A percentile compares a stretch with the other conserved stretches of the same genome.
These are phyloP conservation scores for Ricordea florida DNA, from an alignment of 92 coral and sea anemone genomes.

Conservation along the genomic window DNA sequence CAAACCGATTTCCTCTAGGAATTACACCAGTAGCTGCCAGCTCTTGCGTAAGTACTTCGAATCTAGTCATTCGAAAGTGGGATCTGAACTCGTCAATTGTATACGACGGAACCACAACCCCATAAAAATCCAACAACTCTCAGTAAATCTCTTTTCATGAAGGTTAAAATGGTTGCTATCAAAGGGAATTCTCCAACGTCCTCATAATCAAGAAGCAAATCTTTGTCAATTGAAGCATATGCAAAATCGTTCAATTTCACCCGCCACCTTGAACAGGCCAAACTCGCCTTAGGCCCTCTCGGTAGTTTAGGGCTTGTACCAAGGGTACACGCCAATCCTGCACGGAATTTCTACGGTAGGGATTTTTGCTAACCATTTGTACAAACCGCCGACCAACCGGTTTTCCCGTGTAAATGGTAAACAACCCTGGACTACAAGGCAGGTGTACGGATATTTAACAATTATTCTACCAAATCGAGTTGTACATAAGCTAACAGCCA, in stretches of 20 bases:
- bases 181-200: slow-evolving; percentile 10
- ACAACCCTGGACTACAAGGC: too few species aligned
- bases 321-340: slow-evolving; percentile 9
- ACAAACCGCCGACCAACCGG: slow-evolving; percentile 12
- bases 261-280: not conserved
- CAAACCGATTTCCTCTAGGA: slow-evolving; percentile 44
- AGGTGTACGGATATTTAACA: too few species aligned
- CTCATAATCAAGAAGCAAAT: slow-evolving; percentile 6
- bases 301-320: not conserved
- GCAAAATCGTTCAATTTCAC: not conserved
- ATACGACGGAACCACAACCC: too few species aligned
- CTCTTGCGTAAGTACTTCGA: slow-evolving; percentile 28
- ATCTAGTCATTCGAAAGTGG: slow-evolving; percentile 42
- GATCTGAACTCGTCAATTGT: slow-evolving; percentile 31
- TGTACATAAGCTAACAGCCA: too few species aligned
- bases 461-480: too few species aligned
- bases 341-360: not conserved
- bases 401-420: slow-evolving; percentile 19
- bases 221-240: slow-evolving; percentile 14
- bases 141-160: slow-evolving; percentile 12
- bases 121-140: slow-evolving; percentile 22
- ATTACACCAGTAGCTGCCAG: slow-evolving; percentile 32
- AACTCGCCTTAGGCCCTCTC: not conserved
- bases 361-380: slow-evolving; percentile 6
- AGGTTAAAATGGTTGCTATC: slow-evolving; percentile 10